Conservation (phyloP, 2,888 invertebrate genomes). For the Athrips mouffetella region DNA sequence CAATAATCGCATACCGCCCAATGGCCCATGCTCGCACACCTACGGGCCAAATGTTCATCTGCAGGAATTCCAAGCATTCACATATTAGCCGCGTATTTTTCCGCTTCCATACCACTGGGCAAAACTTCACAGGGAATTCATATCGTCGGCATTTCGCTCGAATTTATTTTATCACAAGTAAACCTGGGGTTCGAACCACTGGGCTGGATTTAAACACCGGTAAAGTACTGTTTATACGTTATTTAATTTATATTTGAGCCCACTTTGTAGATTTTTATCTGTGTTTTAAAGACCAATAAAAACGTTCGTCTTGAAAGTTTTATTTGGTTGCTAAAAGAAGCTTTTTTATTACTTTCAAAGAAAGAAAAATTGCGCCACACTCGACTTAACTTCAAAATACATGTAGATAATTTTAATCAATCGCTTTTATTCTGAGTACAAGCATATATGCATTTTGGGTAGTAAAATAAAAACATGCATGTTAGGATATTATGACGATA, state of each 20-base stretch:
- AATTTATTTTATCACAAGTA: conserved; percentile 78
- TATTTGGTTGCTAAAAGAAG: too few species aligned
- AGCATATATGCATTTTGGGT: too few species aligned
- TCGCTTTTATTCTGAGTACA: too few species aligned
- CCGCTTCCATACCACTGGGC: conserved; percentile 73
- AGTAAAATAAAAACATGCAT: too few species aligned
- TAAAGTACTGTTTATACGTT: conserved; percentile 22
- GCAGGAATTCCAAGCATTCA: conserved; percentile 59
- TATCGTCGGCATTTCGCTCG: conserved; percentile 75
- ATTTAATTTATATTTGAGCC: conserved; percentile 7
- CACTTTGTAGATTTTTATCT: background rate
- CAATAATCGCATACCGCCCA: conserved; percentile 12
- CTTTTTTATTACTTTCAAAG: too few species aligned
- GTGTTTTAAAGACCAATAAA: too few species aligned
- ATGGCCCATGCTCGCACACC: conserved; percentile 14
- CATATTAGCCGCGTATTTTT: conserved; percentile 73
- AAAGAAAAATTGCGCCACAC: too few species aligned
- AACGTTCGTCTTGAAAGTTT: too few species aligned
- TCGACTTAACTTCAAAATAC: too few species aligned
- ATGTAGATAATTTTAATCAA: too few species aligned
- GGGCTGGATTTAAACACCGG: conserved; percentile 64
- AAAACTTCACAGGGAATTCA: conserved; percentile 75
- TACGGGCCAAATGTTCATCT: conserved; percentile 42
- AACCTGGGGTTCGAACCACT: conserved; percentile 69
- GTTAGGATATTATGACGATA: too few species aligned